Conservation (phyloP, 2,888 invertebrate species). For the Acanthopleura granulata region DNA sequence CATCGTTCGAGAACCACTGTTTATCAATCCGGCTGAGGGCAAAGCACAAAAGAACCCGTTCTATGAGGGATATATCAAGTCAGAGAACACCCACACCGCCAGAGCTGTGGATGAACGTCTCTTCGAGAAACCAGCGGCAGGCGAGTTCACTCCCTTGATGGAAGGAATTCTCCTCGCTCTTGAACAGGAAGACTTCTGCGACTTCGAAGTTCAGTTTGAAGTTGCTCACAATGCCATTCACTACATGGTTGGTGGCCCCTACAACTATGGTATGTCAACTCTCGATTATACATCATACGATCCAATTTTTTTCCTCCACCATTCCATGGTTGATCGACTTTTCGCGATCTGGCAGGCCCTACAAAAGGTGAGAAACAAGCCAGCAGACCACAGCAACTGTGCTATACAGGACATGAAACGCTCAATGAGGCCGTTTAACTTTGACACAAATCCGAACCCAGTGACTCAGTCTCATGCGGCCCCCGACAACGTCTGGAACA, state of each 20-base stretch:
- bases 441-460: constrained; percentile 21
- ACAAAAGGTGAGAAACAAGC: constrained; percentile 28
- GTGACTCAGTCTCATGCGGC: constrained; percentile 21
- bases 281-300: constrained; percentile 36
- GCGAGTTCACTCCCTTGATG: constrained; percentile 19
- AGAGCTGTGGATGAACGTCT: constrained; percentile 36
- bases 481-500: constrained; percentile 22
- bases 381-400: constrained; percentile 22
- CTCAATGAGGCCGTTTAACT: constrained; percentile 24
- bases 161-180: constrained; percentile 21
- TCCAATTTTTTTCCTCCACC: constrained; percentile 36
- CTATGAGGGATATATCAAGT: constrained; percentile 32
- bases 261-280: constrained; percentile 31
- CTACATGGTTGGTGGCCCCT: constrained; percentile 29
- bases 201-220: constrained; percentile 25
- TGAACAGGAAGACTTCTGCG: constrained; percentile 24
- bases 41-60: constrained; percentile 36
- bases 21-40: constrained; percentile 31
- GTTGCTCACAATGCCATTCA: constrained; percentile 33
- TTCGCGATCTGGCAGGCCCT: constrained; percentile 36
- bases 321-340: constrained; percentile 34
- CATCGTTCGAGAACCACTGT: constrained; percentile 25
- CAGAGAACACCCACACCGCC: constrained; percentile 29
- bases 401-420: constrained; percentile 23
- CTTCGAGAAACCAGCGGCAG: constrained; percentile 28